Conservation (phyloP, 1,140 invertebrate genomes). For the Papilio polytes region DNA sequence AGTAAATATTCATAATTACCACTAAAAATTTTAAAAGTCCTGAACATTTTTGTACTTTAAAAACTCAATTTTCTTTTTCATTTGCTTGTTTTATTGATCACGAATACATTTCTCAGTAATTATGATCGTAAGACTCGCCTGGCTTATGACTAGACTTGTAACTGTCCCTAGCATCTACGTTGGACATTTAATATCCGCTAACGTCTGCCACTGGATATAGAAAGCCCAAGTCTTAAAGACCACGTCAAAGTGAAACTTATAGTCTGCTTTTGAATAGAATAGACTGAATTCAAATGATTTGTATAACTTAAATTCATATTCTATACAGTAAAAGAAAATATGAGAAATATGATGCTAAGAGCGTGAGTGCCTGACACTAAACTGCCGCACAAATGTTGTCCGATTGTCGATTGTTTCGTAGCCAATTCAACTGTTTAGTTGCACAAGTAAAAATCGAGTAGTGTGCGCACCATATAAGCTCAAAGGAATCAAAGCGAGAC, state of each 20-base stretch:
- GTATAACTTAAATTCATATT: too few relatives aligned
- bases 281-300: too few relatives aligned
- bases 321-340: too few relatives aligned
- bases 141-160: neutral
- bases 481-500: too few relatives aligned
- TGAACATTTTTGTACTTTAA: neutral
- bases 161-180: neutral
- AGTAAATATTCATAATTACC: too few relatives aligned
- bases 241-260: neutral
- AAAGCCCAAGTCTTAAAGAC: neutral
- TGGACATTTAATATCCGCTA: constrained; percentile 18
- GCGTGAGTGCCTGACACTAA: too few relatives aligned
- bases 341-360: too few relatives aligned
- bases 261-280: neutral
- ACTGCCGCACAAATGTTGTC: too few relatives aligned
- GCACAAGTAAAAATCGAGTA: too few relatives aligned
- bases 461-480: too few relatives aligned
- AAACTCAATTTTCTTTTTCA: neutral
- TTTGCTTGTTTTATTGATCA: neutral
- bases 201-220: neutral
- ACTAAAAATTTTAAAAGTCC: neutral
- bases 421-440: too few relatives aligned
- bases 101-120: neutral
- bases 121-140: neutral
- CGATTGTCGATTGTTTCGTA: too few relatives aligned